These are phyloP conservation scores for Brachionus calyciflorus DNA, from an alignment of 1,140 invertebrate species.

Conservation along the genomic window DNA sequence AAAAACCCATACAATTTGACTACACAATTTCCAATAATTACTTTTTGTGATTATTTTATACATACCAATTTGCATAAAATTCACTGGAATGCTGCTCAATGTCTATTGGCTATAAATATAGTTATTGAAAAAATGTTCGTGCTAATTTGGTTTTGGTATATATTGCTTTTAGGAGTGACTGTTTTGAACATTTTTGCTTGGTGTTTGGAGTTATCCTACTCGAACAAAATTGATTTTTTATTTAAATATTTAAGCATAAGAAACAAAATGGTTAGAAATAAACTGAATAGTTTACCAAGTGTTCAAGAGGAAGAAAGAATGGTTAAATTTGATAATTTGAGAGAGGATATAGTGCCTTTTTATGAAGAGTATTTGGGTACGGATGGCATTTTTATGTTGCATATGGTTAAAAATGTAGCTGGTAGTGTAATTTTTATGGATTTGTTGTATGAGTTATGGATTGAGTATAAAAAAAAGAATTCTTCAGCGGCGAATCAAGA, in stretches of 20 bases:
- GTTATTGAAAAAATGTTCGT: slow-evolving; percentile 66
- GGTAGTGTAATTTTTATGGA: slow-evolving; percentile 34
- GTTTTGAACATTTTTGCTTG: slow-evolving; percentile 16
- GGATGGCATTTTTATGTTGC: slow-evolving; percentile 29
- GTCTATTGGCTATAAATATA: slow-evolving; percentile 64
- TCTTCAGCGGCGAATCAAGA: not conserved
- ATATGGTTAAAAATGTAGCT: slow-evolving; percentile 34
- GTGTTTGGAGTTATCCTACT: not conserved
- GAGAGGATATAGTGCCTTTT: not conserved
- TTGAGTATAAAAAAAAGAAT: not conserved
- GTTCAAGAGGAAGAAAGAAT: not conserved
- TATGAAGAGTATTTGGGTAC: not conserved
- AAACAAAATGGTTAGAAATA: not conserved
- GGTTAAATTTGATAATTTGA: not conserved
- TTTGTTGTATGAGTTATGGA: slow-evolving; percentile 17
- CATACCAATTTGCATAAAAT: slow-evolving; percentile 20
- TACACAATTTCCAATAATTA: slow-evolving; percentile 29
- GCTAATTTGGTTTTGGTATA: slow-evolving; percentile 65
- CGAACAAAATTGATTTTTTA: not conserved
- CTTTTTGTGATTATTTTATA: slow-evolving; percentile 42
- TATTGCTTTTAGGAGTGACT: slow-evolving; percentile 49
- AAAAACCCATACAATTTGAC: slow-evolving; percentile 26
- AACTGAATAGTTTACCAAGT: not conserved
- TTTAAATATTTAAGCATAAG: slow-evolving; percentile 27
- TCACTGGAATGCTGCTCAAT: slow-evolving; percentile 58